These are phyloP conservation scores for Microdon myrmicae DNA, from an alignment of 2,888 invertebrate genomes.

Conservation along the genomic window DNA sequence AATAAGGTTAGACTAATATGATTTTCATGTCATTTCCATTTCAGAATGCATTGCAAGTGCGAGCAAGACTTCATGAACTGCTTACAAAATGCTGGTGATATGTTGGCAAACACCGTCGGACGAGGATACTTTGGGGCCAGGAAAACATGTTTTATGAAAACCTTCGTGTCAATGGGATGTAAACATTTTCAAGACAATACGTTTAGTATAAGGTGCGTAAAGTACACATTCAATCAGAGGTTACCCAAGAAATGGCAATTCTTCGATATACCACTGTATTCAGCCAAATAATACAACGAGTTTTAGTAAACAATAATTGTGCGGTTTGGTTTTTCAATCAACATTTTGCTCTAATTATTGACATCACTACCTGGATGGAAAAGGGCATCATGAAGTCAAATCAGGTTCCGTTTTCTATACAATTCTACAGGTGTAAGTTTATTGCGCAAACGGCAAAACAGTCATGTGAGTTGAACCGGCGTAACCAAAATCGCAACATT, in stretches of 20 bases:
- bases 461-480: no score
- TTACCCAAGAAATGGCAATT: slow-evolving; percentile 61
- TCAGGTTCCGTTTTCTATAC: no score
- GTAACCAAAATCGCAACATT: no score
- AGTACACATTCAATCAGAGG: slow-evolving; percentile 59
- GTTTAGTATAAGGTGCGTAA: slow-evolving; percentile 62
- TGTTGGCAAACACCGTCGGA: slow-evolving; percentile 60
- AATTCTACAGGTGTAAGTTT: no score
- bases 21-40: neutral
- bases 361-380: no score
- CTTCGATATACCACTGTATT: slow-evolving; percentile 65
- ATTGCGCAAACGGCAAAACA: no score
- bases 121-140: slow-evolving; percentile 61
- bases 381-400: no score
- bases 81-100: slow-evolving; percentile 59
- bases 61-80: slow-evolving; percentile 65
- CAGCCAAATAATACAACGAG: slow-evolving; percentile 31
- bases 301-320: neutral
- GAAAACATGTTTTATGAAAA: slow-evolving; percentile 59
- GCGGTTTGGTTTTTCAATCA: no score
- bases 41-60: slow-evolving; percentile 63
- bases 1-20: neutral
- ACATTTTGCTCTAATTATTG: no score
- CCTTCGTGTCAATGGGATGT: slow-evolving; percentile 60
- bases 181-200: slow-evolving; percentile 59